Conservation (phyloP, 2,113 vertebrate genomes). For the Amazona vittata region DNA sequence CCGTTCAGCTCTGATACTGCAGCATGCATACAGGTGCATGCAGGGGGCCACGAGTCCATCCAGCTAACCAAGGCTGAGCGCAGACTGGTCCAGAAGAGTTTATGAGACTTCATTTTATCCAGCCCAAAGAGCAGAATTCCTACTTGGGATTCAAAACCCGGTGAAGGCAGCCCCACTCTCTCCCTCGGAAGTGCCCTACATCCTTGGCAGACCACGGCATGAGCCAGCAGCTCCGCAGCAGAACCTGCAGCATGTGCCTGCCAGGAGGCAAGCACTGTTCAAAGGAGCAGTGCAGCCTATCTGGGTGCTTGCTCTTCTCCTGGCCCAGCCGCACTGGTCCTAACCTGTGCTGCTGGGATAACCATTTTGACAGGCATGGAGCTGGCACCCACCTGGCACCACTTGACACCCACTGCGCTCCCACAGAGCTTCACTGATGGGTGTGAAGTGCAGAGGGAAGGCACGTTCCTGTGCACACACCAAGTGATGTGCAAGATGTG, state of each 20-base stretch:
- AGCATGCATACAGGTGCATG: rapidly evolving
- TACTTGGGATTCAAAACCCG: background rate
- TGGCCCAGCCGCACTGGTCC: background rate
- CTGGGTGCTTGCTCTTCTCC: background rate
- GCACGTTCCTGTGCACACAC: rapidly evolving
- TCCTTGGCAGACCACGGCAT: rapidly evolving
- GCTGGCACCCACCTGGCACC: background rate
- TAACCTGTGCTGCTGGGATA: background rate
- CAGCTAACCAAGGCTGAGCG: background rate
- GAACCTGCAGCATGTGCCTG: background rate
- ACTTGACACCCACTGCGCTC: rapidly evolving
- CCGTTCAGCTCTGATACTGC: background rate
- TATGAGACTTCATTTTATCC: background rate
- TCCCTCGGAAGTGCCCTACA: rapidly evolving
- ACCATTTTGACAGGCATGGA: rapidly evolving
- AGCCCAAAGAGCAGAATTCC: background rate
- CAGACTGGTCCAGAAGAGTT: background rate
- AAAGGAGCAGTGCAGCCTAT: background rate
- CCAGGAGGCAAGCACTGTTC: background rate
- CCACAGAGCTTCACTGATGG: background rate
- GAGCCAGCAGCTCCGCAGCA: background rate
- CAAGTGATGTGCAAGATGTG: constrained; percentile 36
- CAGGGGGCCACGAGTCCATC: rapidly evolving
- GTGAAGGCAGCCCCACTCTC: background rate
- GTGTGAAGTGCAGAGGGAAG: background rate